A percentile compares a stretch with the other conserved stretches of the same genome.
Evolutionary conservation across 2,888 invertebrate species (phyloP).

Genomic region (Arge pagana): DNA sequence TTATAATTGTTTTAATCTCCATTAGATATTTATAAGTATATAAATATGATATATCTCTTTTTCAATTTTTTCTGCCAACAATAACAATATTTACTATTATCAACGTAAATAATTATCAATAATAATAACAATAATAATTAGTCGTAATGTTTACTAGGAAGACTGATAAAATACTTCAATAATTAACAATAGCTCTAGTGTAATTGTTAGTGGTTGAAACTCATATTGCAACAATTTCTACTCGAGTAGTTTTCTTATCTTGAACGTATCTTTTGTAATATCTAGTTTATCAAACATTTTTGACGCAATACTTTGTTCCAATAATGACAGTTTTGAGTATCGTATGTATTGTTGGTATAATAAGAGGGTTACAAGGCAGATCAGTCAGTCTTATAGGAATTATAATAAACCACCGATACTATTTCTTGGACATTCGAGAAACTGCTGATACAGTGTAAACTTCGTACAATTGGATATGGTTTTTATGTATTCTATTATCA

Average conservation of each 20-base stretch:
- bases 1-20: constrained; percentile 14
- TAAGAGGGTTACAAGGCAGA: constrained; percentile 44
- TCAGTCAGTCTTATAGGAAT: constrained; percentile 48
- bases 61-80: constrained; percentile 29
- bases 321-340: too few species aligned
- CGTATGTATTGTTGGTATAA: too few species aligned
- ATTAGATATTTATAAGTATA: constrained; percentile 15
- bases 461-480: too few species aligned
- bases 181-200: too few species aligned
- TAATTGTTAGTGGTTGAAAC: too few species aligned
- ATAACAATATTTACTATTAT: constrained; percentile 30
- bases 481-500: too few species aligned
- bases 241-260: too few species aligned
- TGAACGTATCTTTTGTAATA: too few species aligned
- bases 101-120: constrained; percentile 14
- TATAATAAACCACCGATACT: not conserved
- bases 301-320: too few species aligned
- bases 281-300: too few species aligned
- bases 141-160: constrained; percentile 32
- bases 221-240: too few species aligned
- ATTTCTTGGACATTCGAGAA: not conserved
- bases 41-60: constrained; percentile 17
- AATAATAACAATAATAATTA: constrained; percentile 10
- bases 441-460: constrained; percentile 1
- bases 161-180: constrained; percentile 35